Evolutionary conservation across 2,113 vertebrate species (phyloP).

Genomic region (Poecilia latipinna): DNA sequence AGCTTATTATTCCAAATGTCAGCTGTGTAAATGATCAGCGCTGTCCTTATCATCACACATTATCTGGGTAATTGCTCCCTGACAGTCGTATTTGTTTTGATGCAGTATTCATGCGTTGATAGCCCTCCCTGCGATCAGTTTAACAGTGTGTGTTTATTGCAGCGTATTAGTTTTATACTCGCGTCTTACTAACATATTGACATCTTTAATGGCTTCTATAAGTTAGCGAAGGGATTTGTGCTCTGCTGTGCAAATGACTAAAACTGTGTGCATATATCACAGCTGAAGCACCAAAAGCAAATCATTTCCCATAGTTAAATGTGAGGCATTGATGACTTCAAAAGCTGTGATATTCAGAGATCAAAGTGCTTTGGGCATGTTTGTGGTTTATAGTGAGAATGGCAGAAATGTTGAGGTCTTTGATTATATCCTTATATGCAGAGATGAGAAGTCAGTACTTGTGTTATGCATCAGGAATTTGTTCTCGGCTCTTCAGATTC

Average conservation of each 20-base stretch:
- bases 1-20: constrained; percentile 68
- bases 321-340: background rate
- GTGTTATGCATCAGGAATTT: no score
- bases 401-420: background rate
- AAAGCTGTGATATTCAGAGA: background rate
- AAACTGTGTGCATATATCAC: background rate
- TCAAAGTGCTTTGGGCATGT: background rate
- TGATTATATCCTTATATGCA: background rate
- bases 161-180: background rate
- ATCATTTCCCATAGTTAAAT: background rate
- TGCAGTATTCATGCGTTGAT: constrained; percentile 22
- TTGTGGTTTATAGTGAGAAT: background rate
- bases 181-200: background rate
- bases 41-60: constrained; percentile 65
- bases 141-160: constrained; percentile 14
- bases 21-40: constrained; percentile 67
- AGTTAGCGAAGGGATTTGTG: background rate
- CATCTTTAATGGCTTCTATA: background rate
- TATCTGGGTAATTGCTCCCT: constrained; percentile 65
- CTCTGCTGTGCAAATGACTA: no score
- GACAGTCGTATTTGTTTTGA: constrained; percentile 60
- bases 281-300: no score
- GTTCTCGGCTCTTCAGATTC: no score
- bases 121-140: constrained; percentile 13
- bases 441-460: background rate